A percentile compares a stretch with the other conserved stretches of the same genome.
phyloP scores from a whole-genome alignment of 2,113 vertebrate genomes.

The Bolborhynchus lineola region DNA sequence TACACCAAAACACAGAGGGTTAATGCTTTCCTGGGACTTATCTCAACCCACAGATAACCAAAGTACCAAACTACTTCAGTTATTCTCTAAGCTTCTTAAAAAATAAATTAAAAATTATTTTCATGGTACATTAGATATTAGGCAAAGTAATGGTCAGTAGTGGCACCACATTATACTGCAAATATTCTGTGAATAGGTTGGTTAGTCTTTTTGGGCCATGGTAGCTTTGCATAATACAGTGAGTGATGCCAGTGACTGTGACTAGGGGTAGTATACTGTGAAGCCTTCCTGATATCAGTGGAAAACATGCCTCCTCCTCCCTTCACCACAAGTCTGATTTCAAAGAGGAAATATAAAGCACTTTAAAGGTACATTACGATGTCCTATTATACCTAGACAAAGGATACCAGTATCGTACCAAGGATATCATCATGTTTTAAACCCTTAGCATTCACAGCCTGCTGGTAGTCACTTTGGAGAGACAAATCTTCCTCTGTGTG shows the following conservation, averaged over 20 bases:
- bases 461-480: neutral
- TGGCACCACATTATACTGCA: neutral
- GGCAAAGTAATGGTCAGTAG: neutral
- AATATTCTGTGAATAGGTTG: neutral
- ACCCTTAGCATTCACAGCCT: neutral
- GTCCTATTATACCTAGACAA: neutral
- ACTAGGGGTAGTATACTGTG: neutral
- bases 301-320: neutral
- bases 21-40: neutral
- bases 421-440: neutral
- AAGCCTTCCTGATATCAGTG: neutral
- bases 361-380: rapidly evolving
- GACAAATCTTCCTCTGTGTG: neutral
- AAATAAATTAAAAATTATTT: neutral
- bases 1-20: too few relatives aligned
- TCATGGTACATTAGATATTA: neutral
- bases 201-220: neutral
- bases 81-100: neutral
- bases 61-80: neutral
- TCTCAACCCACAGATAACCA: neutral
- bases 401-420: neutral
- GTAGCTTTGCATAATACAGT: neutral
- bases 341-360: neutral
- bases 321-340: neutral
- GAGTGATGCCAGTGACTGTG: neutral